Evolutionary conservation across 2,113 vertebrate species (phyloP).

Genomic region (Syrrhaptes paradoxus): DNA sequence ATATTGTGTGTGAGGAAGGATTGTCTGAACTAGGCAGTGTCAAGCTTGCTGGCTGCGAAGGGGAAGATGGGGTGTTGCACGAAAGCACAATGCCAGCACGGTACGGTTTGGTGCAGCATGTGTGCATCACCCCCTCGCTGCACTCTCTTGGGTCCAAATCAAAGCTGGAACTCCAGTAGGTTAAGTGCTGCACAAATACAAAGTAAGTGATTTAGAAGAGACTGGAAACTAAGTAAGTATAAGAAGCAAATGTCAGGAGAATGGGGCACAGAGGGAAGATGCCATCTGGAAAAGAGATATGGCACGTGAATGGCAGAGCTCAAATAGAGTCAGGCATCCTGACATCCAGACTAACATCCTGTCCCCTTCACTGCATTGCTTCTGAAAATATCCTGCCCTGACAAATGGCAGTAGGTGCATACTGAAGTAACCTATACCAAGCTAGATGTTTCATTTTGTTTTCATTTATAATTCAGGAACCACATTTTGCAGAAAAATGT

Average conservation of each 20-base stretch:
- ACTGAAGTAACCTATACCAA: neutral
- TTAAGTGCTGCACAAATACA: neutral
- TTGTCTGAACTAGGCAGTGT: neutral
- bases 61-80: neutral
- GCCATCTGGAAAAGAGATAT: neutral
- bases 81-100: neutral
- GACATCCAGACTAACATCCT: neutral
- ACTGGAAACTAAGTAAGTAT: neutral
- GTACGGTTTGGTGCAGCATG: neutral
- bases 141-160: neutral
- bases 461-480: slow-evolving; percentile 49
- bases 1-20: neutral
- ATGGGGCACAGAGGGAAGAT: fast-evolving
- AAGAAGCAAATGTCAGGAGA: neutral
- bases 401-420: neutral
- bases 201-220: neutral
- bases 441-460: slow-evolving; percentile 51
- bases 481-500: neutral
- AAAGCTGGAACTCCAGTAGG: neutral
- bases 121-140: neutral
- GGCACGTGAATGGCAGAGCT: neutral
- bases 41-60: neutral
- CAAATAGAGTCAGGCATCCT: neutral
- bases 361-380: neutral
- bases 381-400: neutral